Conservation (phyloP, 2,797 vertebrate genomes). For the Scarus forsteni region DNA sequence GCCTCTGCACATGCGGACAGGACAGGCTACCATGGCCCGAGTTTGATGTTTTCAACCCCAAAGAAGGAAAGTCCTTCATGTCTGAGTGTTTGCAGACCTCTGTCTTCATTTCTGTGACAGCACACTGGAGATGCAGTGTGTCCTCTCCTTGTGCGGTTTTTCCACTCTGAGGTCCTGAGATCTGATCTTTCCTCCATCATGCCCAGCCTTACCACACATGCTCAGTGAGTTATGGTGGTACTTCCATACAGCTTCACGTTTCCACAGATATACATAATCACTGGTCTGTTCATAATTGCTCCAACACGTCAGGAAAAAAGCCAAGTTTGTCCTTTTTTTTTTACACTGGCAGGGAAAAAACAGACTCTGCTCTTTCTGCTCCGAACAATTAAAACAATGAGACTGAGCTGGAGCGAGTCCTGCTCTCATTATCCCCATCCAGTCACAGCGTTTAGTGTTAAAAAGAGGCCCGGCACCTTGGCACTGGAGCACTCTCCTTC, state of each 20-base stretch:
- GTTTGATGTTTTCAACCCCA: no score
- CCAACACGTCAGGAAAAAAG: constrained; percentile 78
- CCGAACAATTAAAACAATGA: constrained; percentile 85
- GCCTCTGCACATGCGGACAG: no score
- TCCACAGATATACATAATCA: constrained; percentile 86
- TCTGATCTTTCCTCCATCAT: no score
- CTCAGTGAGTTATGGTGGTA: no score
- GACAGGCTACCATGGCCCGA: no score
- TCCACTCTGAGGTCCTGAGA: constrained; percentile 71
- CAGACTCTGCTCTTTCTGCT: constrained; percentile 49
- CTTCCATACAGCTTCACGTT: no score
- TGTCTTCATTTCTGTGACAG: no score
- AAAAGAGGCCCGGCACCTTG: constrained; percentile 77
- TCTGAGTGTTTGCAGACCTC: no score
- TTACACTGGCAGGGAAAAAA: constrained; percentile 73
- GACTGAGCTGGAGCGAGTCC: constrained; percentile 78
- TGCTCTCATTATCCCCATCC: constrained; percentile 78
- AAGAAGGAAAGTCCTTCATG: no score
- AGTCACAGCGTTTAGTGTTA: constrained; percentile 75
- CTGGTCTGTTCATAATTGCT: constrained; percentile 85
- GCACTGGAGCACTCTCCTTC: constrained; percentile 68
- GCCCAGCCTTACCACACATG: constrained; percentile 17
- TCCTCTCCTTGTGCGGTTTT: no score
- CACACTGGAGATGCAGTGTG: no score
- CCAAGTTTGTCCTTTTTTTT: constrained; percentile 80